These are phyloP conservation scores for Cheilinus undulatus DNA, from an alignment of 2,113 vertebrate species.

Conservation along the genomic window DNA sequence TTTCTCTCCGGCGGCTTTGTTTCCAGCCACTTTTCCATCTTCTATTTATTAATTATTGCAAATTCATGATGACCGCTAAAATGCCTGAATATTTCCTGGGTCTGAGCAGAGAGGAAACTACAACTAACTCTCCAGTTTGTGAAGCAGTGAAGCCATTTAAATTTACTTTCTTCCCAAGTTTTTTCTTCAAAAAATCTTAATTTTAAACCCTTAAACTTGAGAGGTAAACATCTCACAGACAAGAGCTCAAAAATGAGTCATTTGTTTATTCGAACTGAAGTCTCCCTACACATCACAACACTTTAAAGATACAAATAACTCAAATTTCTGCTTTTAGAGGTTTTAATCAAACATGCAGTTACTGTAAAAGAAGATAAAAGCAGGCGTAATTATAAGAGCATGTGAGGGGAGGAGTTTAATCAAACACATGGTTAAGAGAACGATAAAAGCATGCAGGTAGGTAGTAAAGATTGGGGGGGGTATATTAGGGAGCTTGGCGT, in stretches of 20 bases:
- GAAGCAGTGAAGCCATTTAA: too few relatives aligned
- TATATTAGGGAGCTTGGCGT: conserved; percentile 55
- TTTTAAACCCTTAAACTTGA: too few relatives aligned
- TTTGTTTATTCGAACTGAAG: conserved; percentile 2
- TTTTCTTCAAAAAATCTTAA: too few relatives aligned
- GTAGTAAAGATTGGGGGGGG: fast-evolving
- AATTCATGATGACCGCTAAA: too few relatives aligned
- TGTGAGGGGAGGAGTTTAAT: conserved; percentile 4
- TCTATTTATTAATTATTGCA: too few relatives aligned
- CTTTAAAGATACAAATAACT: neutral
- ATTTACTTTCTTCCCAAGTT: too few relatives aligned
- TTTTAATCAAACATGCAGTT: conserved; percentile 3
- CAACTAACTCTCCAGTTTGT: too few relatives aligned
- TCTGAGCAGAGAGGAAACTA: too few relatives aligned
- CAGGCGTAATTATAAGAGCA: neutral
- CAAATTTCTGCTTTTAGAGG: neutral
- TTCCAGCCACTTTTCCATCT: too few relatives aligned
- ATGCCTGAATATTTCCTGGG: too few relatives aligned
- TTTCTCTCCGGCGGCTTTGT: too few relatives aligned
- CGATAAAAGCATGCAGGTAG: neutral
- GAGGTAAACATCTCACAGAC: neutral
- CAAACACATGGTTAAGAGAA: neutral
- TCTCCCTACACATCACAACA: neutral
- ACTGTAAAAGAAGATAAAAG: neutral
- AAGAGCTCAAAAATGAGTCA: neutral